Percentiles rank a stretch among this genome's conserved stretches.
Evolutionary conservation across 2,888 invertebrate species (phyloP).

Genomic region (Eumacrocentrus americanus): DNA sequence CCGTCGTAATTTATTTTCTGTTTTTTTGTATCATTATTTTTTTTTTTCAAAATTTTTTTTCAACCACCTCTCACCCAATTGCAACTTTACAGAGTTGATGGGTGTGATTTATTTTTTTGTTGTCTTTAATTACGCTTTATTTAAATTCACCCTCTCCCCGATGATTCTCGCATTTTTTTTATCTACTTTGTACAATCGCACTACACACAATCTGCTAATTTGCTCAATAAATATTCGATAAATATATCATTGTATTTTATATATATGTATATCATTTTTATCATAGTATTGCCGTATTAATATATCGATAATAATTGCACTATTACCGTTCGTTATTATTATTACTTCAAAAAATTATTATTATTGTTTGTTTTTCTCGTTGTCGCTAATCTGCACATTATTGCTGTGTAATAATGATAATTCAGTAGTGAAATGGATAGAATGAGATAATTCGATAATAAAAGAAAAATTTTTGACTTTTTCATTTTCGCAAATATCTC

Average conservation of each 20-base stretch:
- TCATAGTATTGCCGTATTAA: constrained; percentile 42
- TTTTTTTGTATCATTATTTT: constrained; percentile 31
- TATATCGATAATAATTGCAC: constrained; percentile 42
- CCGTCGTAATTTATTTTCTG: constrained; percentile 18
- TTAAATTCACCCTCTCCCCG: constrained; percentile 30
- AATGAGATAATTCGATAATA: too few species aligned
- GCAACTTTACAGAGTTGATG: constrained; percentile 10
- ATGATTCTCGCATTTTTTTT: constrained; percentile 31
- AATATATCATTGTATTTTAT: constrained; percentile 58
- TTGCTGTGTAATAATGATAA: constrained; percentile 10
- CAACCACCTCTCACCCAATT: constrained; percentile 11
- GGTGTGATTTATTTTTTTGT: constrained; percentile 15
- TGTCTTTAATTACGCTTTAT: constrained; percentile 33
- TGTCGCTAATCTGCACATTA: constrained; percentile 30
- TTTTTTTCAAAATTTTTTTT: constrained; percentile 18
- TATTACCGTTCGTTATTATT: constrained; percentile 44
- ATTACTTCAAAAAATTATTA: constrained; percentile 35
- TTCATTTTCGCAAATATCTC: too few species aligned
- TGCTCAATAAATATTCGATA: constrained; percentile 59
- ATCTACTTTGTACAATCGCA: constrained; percentile 58
- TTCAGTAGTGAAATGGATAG: too few species aligned
- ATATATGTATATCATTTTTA: constrained; percentile 49
- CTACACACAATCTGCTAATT: constrained; percentile 49
- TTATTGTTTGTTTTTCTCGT: constrained; percentile 22
- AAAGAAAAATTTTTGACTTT: too few species aligned